Conservation (phyloP, 2,113 vertebrate genomes). For the Danionella cerebrum region DNA sequence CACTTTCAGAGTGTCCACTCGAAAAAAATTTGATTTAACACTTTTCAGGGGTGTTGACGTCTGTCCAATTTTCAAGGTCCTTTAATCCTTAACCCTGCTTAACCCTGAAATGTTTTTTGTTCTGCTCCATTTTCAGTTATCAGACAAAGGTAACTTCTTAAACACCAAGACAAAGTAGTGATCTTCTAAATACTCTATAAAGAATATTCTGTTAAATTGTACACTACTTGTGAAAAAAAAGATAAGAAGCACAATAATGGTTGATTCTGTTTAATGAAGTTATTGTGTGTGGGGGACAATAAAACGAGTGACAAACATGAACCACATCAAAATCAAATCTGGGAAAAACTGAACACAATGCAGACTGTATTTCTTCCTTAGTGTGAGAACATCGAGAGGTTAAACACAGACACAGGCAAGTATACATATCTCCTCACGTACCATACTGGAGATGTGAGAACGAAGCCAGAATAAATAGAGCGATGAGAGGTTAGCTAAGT, state of each 20-base stretch:
- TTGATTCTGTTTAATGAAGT: conserved; percentile 63
- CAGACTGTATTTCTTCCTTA: conserved; percentile 61
- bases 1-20: too few species aligned
- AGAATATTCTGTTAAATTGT: neutral
- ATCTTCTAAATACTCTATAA: too few species aligned
- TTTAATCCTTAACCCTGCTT: too few species aligned
- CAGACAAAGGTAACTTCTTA: too few species aligned
- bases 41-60: too few species aligned
- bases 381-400: conserved; percentile 46
- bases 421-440: conserved; percentile 54
- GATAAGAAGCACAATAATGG: conserved; percentile 11
- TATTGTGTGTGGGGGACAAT: conserved; percentile 63
- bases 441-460: conserved; percentile 49
- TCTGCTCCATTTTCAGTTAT: too few species aligned
- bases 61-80: too few species aligned
- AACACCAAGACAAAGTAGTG: too few species aligned
- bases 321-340: conserved; percentile 62
- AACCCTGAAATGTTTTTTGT: too few species aligned
- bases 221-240: neutral
- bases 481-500: conserved; percentile 38
- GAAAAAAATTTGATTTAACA: too few species aligned
- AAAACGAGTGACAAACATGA: conserved; percentile 56
- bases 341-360: conserved; percentile 57
- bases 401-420: conserved; percentile 36
- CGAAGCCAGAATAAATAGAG: conserved; percentile 47